A percentile compares a stretch with the other conserved stretches of the same genome.
phyloP scores from a whole-genome alignment of 2,888 invertebrate species.

The Synergus umbraculus region DNA sequence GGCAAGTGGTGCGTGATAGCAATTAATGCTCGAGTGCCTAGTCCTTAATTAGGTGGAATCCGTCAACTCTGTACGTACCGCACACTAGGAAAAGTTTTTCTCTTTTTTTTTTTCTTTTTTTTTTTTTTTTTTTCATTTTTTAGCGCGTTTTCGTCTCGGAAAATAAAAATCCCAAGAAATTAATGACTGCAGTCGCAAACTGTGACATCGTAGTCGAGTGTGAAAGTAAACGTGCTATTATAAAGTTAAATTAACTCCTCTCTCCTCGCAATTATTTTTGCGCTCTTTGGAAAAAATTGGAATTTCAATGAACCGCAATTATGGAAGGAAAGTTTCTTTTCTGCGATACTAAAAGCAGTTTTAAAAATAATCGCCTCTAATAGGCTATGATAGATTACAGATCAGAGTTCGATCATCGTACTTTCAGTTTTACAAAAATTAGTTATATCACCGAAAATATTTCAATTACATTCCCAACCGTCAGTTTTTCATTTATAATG shows the following conservation, averaged over 20 bases:
- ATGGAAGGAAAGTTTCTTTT: constrained; percentile 27
- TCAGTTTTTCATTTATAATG: not conserved
- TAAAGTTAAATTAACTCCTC: constrained; percentile 36
- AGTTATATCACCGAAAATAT: no score
- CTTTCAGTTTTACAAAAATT: not conserved
- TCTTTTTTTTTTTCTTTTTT: not conserved
- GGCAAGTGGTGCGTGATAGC: constrained; percentile 55
- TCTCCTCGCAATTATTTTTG: constrained; percentile 14
- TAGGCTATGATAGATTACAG: not conserved
- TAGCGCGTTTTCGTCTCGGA: not conserved
- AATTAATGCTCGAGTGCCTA: constrained; percentile 52
- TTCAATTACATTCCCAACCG: no score
- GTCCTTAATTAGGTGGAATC: constrained; percentile 50
- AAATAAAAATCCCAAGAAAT: constrained; percentile 22
- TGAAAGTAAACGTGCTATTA: constrained; percentile 29
- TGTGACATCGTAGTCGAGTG: constrained; percentile 30
- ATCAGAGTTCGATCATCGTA: not conserved
- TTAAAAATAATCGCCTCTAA: not conserved
- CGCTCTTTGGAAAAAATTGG: not conserved
- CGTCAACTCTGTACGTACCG: constrained; percentile 44
- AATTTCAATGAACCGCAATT: constrained; percentile 21
- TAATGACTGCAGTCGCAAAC: constrained; percentile 25
- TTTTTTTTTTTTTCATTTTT: no score
- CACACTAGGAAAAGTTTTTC: constrained; percentile 43
- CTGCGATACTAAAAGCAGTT: not conserved